Percentiles rank a stretch among this genome's conserved stretches.
phyloP scores from a whole-genome alignment of 2,888 invertebrate species.

The Anthrax anthrax region DNA sequence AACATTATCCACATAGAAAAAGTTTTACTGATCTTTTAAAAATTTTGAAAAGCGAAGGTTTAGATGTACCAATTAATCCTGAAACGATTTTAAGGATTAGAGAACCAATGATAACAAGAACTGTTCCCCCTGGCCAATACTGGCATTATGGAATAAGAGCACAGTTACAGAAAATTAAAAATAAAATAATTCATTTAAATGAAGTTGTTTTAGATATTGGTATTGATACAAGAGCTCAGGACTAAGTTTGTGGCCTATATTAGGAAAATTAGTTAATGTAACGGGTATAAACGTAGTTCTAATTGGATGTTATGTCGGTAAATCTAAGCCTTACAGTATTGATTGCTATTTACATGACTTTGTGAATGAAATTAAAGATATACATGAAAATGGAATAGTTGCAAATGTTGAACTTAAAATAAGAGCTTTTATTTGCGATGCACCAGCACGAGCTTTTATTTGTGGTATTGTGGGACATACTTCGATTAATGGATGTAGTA shows the following conservation, averaged over 20 bases:
- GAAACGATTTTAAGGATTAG: neutral
- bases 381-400: constrained; percentile 1
- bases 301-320: constrained; percentile 3
- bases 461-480: constrained; percentile 2
- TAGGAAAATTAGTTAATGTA: constrained; percentile 2
- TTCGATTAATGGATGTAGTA: constrained; percentile 2
- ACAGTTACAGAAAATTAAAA: neutral
- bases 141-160: constrained; percentile 2
- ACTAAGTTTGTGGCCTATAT: constrained; percentile 4
- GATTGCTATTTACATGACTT: constrained; percentile 5
- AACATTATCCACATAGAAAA: neutral
- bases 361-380: constrained; percentile 2
- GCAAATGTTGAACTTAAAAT: constrained; percentile 1
- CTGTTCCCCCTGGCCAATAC: constrained; percentile 6
- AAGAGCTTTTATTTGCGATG: constrained; percentile 4
- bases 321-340: constrained; percentile 3
- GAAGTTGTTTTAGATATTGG: constrained; percentile 4
- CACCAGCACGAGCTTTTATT: constrained; percentile 3
- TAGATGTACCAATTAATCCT: neutral
- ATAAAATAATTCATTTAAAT: neutral
- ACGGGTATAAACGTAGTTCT: neutral
- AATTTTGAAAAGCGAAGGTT: neutral
- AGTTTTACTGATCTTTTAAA: neutral
- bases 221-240: constrained; percentile 3
- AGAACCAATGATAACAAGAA: neutral